Base-by-base conservation (phyloP, 2,797 vertebrate genomes). In the Vireo griseus region DNA sequence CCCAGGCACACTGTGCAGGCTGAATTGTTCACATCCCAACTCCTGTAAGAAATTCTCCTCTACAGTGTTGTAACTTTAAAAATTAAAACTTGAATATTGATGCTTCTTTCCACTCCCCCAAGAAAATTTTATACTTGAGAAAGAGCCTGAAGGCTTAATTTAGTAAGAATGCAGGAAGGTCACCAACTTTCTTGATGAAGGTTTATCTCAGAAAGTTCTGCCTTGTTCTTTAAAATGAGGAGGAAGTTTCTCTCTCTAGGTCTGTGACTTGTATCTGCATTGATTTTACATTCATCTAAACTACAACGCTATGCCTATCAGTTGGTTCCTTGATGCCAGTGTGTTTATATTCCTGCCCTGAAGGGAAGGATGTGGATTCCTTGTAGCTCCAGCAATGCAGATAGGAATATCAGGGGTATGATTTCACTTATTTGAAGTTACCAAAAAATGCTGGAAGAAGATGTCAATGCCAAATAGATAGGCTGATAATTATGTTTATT, bases 221-320 rank as follows among this genome's bases (percentile, higher is more conserved):
- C 10, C 11, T 86, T 15, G 2, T 59, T 86, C 35, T 77, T 91
- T 78, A 44, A 86, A 82, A 63, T 51, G n/a, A 74, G 33, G 19
- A 73, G 31, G 22, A 88, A 55, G 2, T 52, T 91, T 69, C 26
- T 52, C 24, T 72, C 16, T 81, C 31, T 8, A 52, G 7, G 16
- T 63, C 54, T 61, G 19, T 54, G 28, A 73, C 50, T 74, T 67
- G 63, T 11, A 76, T 0, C 0, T 28, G 10, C n/a, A 52, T 37
- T 75, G 39, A 62, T 82, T 76, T 92, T 71, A 14, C 28, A 20
- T 33, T 55, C 11, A 26, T 35, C 51, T 87, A 22, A 89, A 78
- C 10, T 44, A 8, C 33, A 44, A 4, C 1, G 2, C 11, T 57
- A 1, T 0, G 0, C 19, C 69, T 72, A 14, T 50, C 31, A 31